phyloP scores from a whole-genome alignment of 2,113 vertebrate species.

The Triplophysa dalaica region DNA sequence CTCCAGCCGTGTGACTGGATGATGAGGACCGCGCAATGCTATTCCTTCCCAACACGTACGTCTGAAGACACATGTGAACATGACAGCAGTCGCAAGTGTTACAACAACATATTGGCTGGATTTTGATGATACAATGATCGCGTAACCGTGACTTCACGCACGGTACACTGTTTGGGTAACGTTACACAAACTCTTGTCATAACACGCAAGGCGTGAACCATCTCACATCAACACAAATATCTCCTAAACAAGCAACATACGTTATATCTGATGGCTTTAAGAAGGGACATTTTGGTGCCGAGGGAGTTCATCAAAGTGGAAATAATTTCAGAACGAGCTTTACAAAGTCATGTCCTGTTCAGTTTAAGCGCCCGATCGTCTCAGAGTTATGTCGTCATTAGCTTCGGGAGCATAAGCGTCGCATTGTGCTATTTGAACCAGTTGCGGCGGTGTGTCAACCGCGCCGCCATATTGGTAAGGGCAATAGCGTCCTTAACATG shows the following conservation, averaged over 20 bases:
- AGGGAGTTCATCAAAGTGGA: background rate
- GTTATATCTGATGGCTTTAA: constrained; percentile 32
- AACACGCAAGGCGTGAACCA: background rate
- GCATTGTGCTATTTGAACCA: too few relatives aligned
- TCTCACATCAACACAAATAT: background rate
- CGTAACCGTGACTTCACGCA: background rate
- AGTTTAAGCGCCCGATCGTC: constrained; percentile 30
- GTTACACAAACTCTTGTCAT: too few relatives aligned
- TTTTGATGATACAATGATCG: background rate
- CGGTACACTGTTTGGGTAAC: too few relatives aligned
- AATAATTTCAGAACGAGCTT: background rate
- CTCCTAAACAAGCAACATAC: constrained; percentile 26
- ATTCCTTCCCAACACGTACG: constrained; percentile 11
- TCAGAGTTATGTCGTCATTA: constrained; percentile 41
- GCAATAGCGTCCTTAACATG: too few relatives aligned
- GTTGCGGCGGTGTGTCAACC: too few relatives aligned
- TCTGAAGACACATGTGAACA: background rate
- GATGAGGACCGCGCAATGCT: constrained; percentile 61
- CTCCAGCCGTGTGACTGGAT: constrained; percentile 78
- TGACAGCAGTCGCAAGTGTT: background rate
- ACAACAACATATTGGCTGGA: background rate
- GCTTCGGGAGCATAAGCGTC: too few relatives aligned
- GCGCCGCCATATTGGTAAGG: too few relatives aligned
- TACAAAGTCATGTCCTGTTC: constrained; percentile 46
- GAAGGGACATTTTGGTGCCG: constrained; percentile 40